Evolutionary conservation across 1,140 invertebrate genomes (phyloP).

Genomic region (Arion vulgaris): DNA sequence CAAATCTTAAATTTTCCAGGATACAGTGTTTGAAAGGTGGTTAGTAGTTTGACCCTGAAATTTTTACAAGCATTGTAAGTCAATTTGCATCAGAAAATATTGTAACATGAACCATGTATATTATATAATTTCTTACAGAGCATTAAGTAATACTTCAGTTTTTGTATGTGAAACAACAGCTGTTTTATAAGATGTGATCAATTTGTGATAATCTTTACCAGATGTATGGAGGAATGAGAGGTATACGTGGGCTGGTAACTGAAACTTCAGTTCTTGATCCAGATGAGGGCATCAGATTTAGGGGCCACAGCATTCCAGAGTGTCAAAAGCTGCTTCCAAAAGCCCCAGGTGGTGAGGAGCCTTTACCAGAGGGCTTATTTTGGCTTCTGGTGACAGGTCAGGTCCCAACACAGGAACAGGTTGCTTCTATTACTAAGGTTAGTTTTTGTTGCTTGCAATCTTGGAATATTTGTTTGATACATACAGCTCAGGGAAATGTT

Average conservation of each 20-base stretch:
- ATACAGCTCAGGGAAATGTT: too few species aligned
- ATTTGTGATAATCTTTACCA: too few species aligned
- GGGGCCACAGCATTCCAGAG: constrained; percentile 95
- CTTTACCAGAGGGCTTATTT: constrained; percentile 95
- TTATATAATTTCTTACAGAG: too few species aligned
- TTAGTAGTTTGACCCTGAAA: too few species aligned
- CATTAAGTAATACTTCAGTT: too few species aligned
- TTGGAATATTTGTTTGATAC: too few species aligned
- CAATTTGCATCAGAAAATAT: too few species aligned
- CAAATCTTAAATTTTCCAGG: too few species aligned
- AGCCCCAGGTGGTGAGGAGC: constrained; percentile 86
- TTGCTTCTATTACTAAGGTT: constrained; percentile 83
- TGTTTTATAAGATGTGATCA: too few species aligned
- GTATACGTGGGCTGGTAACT: constrained; percentile 93
- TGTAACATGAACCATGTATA: too few species aligned
- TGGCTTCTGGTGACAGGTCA: constrained; percentile 96
- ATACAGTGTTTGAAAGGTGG: too few species aligned
- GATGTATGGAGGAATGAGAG: constrained; percentile 98
- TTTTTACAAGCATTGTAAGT: too few species aligned
- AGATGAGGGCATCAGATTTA: constrained; percentile 96
- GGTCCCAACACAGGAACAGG: constrained; percentile 84
- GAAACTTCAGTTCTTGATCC: constrained; percentile 96
- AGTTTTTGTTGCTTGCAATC: not conserved
- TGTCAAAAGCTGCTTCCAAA: constrained; percentile 93
- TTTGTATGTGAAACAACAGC: not conserved